These are phyloP conservation scores for Aphelinus certus DNA, from an alignment of 1,140 invertebrate genomes.

Conservation along the genomic window DNA sequence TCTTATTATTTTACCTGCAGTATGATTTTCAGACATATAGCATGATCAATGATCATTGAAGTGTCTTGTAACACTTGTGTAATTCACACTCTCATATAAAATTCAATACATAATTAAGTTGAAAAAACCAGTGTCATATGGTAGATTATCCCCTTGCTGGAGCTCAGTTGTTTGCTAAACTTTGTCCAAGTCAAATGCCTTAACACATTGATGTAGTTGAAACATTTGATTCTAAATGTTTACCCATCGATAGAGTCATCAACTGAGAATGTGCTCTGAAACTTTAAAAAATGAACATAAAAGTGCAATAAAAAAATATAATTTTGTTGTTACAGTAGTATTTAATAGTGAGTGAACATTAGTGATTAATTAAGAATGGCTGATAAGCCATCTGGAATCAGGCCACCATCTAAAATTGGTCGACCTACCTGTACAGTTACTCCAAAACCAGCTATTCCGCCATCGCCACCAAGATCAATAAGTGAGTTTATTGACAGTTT, in stretches of 20 bases:
- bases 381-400: slow-evolving; percentile 66
- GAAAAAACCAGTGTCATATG: neutral
- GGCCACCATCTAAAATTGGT: slow-evolving; percentile 72
- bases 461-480: slow-evolving; percentile 65
- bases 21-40: neutral
- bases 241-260: neutral
- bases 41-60: slow-evolving; percentile 14
- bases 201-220: neutral
- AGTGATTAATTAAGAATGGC: slow-evolving; percentile 44
- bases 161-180: slow-evolving; percentile 19
- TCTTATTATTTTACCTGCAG: slow-evolving; percentile 20
- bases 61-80: slow-evolving; percentile 9
- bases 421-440: slow-evolving; percentile 68
- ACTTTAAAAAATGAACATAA: neutral
- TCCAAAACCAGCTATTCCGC: slow-evolving; percentile 70
- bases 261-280: slow-evolving; percentile 25
- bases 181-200: neutral
- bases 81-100: slow-evolving; percentile 13
- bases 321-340: slow-evolving; percentile 14
- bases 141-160: neutral
- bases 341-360: slow-evolving; percentile 27
- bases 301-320: slow-evolving; percentile 22
- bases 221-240: neutral
- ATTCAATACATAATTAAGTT: slow-evolving; percentile 5
- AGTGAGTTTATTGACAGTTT: slow-evolving; percentile 47